These are phyloP conservation scores for Andricus grossulariae DNA, from an alignment of 1,140 invertebrate genomes.

Conservation along the genomic window DNA sequence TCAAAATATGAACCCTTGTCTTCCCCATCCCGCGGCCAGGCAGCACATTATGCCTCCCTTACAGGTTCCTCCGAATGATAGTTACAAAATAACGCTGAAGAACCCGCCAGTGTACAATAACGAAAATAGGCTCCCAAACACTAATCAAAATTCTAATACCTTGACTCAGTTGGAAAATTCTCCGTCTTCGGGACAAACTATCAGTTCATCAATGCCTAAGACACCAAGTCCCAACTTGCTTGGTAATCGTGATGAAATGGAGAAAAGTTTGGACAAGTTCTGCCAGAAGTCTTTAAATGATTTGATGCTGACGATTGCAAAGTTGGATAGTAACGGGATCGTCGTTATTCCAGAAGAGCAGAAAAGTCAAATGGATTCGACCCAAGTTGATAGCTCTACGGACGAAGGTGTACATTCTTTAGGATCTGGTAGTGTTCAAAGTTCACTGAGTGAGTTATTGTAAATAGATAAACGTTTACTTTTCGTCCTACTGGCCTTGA, in stretches of 20 bases:
- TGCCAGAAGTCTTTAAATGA: conserved; percentile 90
- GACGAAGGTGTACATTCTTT: conserved; percentile 65
- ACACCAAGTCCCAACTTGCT: conserved; percentile 82
- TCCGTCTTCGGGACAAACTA: conserved; percentile 69
- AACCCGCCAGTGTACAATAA: conserved; percentile 60
- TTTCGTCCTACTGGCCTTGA: no score
- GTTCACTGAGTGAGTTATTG: conserved; percentile 9
- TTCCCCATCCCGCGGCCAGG: conserved; percentile 56
- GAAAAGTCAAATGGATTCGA: conserved; percentile 68
- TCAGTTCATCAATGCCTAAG: conserved; percentile 88
- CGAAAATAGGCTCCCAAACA: neutral
- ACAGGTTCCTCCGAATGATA: conserved; percentile 73
- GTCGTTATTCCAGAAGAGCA: conserved; percentile 80
- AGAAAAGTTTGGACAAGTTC: conserved; percentile 83
- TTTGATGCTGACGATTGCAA: conserved; percentile 88
- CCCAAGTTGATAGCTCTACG: conserved; percentile 72
- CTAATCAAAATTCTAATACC: conserved; percentile 5
- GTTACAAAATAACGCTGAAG: conserved; percentile 82
- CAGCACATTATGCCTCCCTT: conserved; percentile 54
- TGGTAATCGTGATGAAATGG: conserved; percentile 74
- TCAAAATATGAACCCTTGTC: conserved; percentile 63
- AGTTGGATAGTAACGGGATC: conserved; percentile 88
- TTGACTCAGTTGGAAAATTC: conserved; percentile 40
- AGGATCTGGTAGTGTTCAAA: conserved; percentile 1
- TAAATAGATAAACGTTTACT: no score